These are phyloP conservation scores for Falcaria lacertinaria DNA, from an alignment of 2,888 invertebrate species.

Conservation along the genomic window DNA sequence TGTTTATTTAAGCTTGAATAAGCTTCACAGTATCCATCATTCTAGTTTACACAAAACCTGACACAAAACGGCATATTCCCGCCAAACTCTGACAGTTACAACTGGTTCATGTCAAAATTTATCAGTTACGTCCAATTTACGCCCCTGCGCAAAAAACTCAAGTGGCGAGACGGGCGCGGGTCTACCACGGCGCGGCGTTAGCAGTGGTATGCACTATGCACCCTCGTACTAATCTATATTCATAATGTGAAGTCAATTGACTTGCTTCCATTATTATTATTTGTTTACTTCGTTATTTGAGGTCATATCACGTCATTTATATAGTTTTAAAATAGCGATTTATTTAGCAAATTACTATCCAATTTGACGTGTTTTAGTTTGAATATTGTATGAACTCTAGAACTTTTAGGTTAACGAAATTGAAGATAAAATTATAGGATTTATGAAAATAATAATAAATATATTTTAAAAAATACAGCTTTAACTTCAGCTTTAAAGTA, in stretches of 20 bases:
- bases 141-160: conserved; percentile 62
- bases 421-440: too few relatives aligned
- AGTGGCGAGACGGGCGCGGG: conserved; percentile 47
- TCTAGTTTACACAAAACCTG: conserved; percentile 47
- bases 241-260: conserved; percentile 58
- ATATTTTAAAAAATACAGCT: too few relatives aligned
- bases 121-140: conserved; percentile 70
- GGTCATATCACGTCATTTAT: too few relatives aligned
- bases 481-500: too few relatives aligned
- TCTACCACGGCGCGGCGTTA: conserved; percentile 27
- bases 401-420: too few relatives aligned
- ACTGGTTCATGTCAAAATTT: conserved; percentile 75
- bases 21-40: conserved; percentile 45
- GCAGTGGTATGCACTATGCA: conserved; percentile 20
- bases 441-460: too few relatives aligned
- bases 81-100: conserved; percentile 61
- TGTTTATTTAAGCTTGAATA: background rate
- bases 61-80: conserved; percentile 62
- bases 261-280: conserved; percentile 65
- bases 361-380: too few relatives aligned
- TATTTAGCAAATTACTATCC: too few relatives aligned
- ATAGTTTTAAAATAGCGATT: background rate
- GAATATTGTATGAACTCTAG: too few relatives aligned
- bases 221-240: conserved; percentile 26
- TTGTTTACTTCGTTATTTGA: conserved; percentile 17